Conservation (phyloP, 2,797 vertebrate species). For the Poeciliopsis gracilis region DNA sequence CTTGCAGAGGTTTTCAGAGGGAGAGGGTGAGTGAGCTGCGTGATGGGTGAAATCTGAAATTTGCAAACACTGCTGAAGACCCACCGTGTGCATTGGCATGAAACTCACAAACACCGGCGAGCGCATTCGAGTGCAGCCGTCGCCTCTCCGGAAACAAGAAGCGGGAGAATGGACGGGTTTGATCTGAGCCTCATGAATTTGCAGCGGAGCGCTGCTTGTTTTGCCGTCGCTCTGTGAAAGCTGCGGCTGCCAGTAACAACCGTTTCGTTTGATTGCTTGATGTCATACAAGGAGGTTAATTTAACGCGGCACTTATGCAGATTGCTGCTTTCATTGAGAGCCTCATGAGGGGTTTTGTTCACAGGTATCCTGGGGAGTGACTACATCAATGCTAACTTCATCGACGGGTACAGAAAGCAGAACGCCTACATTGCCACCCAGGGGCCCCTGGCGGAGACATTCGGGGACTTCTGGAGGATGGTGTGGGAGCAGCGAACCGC, state of each 20-base stretch:
- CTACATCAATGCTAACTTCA: conserved; percentile 98
- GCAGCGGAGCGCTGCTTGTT: conserved; percentile 65
- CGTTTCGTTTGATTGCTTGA: conserved; percentile 50
- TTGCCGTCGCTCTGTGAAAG: conserved; percentile 55
- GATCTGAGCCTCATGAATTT: conserved; percentile 69
- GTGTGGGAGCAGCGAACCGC: conserved; percentile 97
- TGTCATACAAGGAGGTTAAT: conserved; percentile 61
- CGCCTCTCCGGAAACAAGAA: conserved; percentile 56
- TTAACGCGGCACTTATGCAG: conserved; percentile 40
- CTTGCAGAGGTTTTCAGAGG: neutral
- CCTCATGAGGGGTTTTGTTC: conserved; percentile 36
- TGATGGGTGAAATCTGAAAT: conserved; percentile 70
- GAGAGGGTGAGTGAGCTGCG: conserved; percentile 2
- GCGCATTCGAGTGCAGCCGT: conserved; percentile 67
- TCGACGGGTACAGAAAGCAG: conserved; percentile 97
- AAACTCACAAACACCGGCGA: conserved; percentile 67
- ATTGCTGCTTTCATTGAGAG: conserved; percentile 46
- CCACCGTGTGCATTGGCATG: conserved; percentile 63
- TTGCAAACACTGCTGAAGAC: conserved; percentile 53
- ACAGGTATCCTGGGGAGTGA: conserved; percentile 94
- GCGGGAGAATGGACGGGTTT: conserved; percentile 56
- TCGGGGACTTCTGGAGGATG: conserved; percentile 98
- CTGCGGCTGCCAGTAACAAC: conserved; percentile 36
- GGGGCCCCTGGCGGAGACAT: conserved; percentile 93
- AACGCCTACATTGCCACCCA: conserved; percentile 98